phyloP scores from a whole-genome alignment of 2,888 invertebrate species.

The Crocallis elinguaria region DNA sequence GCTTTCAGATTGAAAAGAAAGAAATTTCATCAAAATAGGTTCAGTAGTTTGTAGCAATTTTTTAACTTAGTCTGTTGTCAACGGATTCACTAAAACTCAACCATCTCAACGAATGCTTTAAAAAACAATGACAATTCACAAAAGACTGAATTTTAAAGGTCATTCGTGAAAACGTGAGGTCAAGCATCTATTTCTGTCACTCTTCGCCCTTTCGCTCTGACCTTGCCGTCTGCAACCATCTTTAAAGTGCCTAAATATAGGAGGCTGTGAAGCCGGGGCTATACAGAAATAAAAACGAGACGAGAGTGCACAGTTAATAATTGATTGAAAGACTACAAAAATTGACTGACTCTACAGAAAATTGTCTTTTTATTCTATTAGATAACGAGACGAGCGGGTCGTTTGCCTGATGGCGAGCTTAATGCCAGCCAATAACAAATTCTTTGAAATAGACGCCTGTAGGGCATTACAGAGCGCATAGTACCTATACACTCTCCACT shows the following conservation, averaged over 20 bases:
- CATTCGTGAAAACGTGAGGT: not conserved
- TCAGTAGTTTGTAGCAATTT: no score
- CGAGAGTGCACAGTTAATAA: not conserved
- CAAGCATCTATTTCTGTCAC: constrained; percentile 10
- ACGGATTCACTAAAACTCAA: no score
- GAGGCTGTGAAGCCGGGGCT: not conserved
- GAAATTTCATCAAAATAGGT: no score
- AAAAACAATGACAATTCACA: not conserved
- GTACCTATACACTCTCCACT: no score
- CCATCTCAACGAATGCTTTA: not conserved
- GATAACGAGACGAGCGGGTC: not conserved
- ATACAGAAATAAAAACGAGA: not conserved
- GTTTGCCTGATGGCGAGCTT: not conserved
- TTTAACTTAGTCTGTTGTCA: no score
- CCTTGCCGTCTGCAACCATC: constrained; percentile 12
- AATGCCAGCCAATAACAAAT: no score
- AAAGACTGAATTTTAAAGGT: constrained; percentile 3
- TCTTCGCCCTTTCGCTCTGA: constrained; percentile 4
- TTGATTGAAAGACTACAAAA: no score
- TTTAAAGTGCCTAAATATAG: not conserved
- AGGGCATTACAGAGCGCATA: no score
- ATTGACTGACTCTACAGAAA: no score
- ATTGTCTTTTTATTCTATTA: no score
- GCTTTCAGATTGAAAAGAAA: no score
- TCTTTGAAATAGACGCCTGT: no score